Percentiles rank a stretch among this genome's conserved stretches.
Evolutionary conservation across 2,888 invertebrate genomes (phyloP).

Genomic region (Yponomeuta evonymella): DNA sequence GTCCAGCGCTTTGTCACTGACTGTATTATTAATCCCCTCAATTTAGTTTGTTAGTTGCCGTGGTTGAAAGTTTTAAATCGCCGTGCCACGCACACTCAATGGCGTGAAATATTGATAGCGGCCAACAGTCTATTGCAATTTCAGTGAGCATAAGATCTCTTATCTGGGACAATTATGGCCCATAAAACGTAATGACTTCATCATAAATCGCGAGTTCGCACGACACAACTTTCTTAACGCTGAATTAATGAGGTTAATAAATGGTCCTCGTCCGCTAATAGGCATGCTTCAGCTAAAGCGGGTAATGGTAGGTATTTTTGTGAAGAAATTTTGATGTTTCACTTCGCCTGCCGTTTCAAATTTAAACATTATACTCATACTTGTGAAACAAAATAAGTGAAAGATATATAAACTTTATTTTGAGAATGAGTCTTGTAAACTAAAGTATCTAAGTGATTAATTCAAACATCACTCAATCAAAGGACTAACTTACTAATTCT

Average conservation of each 20-base stretch:
- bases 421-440: too few relatives aligned
- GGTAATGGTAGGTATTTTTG: too few relatives aligned
- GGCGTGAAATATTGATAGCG: conserved; percentile 11
- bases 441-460: too few relatives aligned
- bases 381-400: too few relatives aligned
- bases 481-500: too few relatives aligned
- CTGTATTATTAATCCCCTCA: neutral
- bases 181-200: conserved; percentile 15
- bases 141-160: conserved; percentile 12
- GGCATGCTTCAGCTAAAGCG: neutral
- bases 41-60: neutral
- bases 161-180: conserved; percentile 14
- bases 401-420: too few relatives aligned
- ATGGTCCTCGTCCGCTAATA: neutral
- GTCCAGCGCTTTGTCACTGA: neutral
- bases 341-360: too few relatives aligned
- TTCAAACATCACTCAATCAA: too few relatives aligned
- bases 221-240: conserved; percentile 24
- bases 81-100: neutral
- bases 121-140: conserved; percentile 1
- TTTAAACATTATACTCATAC: too few relatives aligned
- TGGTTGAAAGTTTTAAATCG: neutral
- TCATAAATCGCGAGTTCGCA: conserved; percentile 13
- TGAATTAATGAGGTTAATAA: conserved; percentile 17
- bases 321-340: too few relatives aligned